Base-by-base conservation (phyloP, 2,113 vertebrate species). In the Bos indicus region DNA sequence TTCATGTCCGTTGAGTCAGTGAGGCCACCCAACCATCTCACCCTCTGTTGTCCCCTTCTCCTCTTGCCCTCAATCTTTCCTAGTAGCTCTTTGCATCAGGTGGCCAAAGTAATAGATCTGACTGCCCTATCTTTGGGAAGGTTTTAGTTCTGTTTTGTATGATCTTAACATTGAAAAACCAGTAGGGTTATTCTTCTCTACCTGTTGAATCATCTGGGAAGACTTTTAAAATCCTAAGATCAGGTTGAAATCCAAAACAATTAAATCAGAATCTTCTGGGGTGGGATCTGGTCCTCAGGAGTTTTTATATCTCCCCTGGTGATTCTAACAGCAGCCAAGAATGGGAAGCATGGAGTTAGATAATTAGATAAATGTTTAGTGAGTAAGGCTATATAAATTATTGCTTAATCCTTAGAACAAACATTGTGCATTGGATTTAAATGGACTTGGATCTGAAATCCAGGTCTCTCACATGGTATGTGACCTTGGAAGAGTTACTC, bases 401-500 rank as follows among this genome's bases (percentile, higher is more conserved):
- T n/a, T 59, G 46, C 23, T 84, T 43, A 96, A 54, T 21, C 28
- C 17, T 59, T 48, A 88, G 16, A 81, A 51, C 6, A 90, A 86
- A 7, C 5, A 0, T 7, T n/a, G 26, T 43, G 0, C 21, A 23
- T 43, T 83, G 36, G 83, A 87, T 77, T 86, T 74, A 88, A 48
- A 62, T 78, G 56, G 56, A 59, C 9, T 62, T 33, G 6, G n/a
- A 26, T 88, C 8, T 60, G 85, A 91, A 94, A 78, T 93, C 90
- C 23, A 23, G 10, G 12, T 40, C 28, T 96, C 36, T 88, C 33
- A 36, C 25, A 28, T 94, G 81, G 62, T 92, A 36, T 78, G 56
- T 95, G 89, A 98, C 82, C 91, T 96, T 86, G 71, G 51, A 80
- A 59, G 57, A 91, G 82, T 83, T 64, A 82, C 60, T 67, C 81